Conservation (phyloP, 1,140 invertebrate species). For the Lasioglossum albipes region DNA sequence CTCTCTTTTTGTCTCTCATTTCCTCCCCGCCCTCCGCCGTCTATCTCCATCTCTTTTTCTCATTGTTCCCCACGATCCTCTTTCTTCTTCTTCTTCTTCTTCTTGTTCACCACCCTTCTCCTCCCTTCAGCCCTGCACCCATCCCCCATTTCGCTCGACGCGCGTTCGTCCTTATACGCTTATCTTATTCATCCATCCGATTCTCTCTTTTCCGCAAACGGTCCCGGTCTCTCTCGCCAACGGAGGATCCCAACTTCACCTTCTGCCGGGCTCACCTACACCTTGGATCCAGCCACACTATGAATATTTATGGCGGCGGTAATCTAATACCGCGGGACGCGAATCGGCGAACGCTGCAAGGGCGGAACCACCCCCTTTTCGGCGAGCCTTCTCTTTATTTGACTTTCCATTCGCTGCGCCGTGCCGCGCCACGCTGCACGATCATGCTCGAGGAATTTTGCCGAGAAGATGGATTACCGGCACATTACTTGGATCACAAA, state of each 20-base stretch:
- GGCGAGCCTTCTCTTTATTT: constrained; percentile 27
- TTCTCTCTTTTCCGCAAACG: constrained; percentile 17
- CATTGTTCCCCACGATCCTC: not conserved
- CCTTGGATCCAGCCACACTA: constrained; percentile 49
- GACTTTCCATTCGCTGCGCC: not conserved
- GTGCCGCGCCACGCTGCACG: no score
- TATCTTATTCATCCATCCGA: constrained; percentile 39
- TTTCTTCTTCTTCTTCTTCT: not conserved
- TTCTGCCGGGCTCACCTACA: constrained; percentile 62
- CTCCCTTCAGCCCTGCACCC: not conserved
- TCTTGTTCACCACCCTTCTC: not conserved
- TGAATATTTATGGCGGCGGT: constrained; percentile 72
- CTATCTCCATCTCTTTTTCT: constrained; percentile 25
- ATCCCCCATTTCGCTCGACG: no score
- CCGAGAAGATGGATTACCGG: no score
- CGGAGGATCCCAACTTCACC: constrained; percentile 7
- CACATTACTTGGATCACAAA: no score
- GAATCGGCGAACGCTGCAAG: constrained; percentile 20
- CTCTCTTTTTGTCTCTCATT: constrained; percentile 47
- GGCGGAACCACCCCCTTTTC: constrained; percentile 34
- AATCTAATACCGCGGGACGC: constrained; percentile 58
- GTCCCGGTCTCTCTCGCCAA: not conserved
- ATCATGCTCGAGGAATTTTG: no score
- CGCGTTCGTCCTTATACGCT: constrained; percentile 38
- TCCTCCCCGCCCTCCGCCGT: constrained; percentile 38